Evolutionary conservation across 2,113 vertebrate species (phyloP).

Genomic region (Axis porcinus): DNA sequence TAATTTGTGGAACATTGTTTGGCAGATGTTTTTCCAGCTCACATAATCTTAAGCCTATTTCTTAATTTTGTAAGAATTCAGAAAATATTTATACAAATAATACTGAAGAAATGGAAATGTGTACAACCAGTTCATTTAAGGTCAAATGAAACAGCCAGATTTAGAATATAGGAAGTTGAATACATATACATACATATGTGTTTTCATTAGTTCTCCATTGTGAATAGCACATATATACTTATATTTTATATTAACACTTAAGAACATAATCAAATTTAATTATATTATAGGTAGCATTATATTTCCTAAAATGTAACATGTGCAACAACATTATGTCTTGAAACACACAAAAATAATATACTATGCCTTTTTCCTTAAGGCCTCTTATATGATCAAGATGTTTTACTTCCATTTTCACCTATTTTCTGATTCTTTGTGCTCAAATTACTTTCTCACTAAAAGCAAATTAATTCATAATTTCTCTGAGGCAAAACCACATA

Average conservation of each 20-base stretch:
- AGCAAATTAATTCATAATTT: conserved; percentile 65
- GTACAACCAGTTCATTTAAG: not conserved
- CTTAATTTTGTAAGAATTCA: not conserved
- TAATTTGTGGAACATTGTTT: not conserved
- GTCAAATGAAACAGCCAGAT: not conserved
- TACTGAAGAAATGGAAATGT: not conserved
- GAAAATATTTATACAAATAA: not conserved
- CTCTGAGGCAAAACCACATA: conserved; percentile 39
- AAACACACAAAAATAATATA: not conserved
- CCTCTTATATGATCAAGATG: not conserved
- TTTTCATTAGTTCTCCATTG: not conserved
- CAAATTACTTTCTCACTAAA: conserved; percentile 69
- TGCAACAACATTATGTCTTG: not conserved
- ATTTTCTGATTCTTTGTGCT: conserved; percentile 44
- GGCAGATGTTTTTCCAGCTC: not conserved
- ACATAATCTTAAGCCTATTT: not conserved
- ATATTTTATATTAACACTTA: not conserved
- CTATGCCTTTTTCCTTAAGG: not conserved
- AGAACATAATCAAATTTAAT: not conserved
- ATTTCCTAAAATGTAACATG: not conserved
- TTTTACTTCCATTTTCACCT: conserved; percentile 44
- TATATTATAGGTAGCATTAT: not conserved
- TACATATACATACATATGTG: not conserved
- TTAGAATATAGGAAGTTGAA: not conserved
- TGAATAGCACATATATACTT: not conserved